phyloP scores from a whole-genome alignment of 2,888 invertebrate genomes.

The Cenopis cana region DNA sequence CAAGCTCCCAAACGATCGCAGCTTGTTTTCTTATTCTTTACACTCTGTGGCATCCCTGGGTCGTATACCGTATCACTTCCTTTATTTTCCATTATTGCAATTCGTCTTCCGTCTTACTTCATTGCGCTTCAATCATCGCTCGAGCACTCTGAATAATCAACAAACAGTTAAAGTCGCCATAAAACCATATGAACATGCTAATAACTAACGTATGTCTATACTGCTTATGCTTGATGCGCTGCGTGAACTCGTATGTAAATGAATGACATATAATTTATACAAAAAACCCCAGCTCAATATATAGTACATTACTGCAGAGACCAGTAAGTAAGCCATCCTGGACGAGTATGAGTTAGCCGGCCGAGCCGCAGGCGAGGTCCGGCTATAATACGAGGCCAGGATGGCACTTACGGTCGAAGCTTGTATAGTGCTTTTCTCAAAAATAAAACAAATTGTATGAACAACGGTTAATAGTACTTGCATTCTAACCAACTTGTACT shows the following conservation, averaged over 20 bases:
- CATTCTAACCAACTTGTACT: no score
- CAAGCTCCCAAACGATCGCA: neutral
- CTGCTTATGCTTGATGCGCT: conserved; percentile 1
- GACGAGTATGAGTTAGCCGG: no score
- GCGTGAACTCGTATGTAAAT: neutral
- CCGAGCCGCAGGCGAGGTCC: no score
- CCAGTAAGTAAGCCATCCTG: no score
- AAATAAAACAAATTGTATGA: no score
- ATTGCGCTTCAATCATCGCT: conserved; percentile 23
- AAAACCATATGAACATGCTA: conserved; percentile 36
- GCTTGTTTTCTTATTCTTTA: neutral
- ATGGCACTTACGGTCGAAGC: no score
- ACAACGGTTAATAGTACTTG: no score
- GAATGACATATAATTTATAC: neutral
- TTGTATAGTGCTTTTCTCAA: no score
- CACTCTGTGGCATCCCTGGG: neutral
- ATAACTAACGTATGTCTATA: conserved; percentile 26
- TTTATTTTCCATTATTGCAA: conserved; percentile 2
- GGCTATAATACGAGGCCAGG: no score
- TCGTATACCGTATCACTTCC: neutral
- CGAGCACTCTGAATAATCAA: conserved; percentile 30
- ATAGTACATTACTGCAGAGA: no score
- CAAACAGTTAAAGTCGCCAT: conserved; percentile 32
- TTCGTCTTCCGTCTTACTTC: conserved; percentile 19
- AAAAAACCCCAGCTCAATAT: no score